phyloP scores from a whole-genome alignment of 2,888 invertebrate genomes.

The Isotomurus palustris region DNA sequence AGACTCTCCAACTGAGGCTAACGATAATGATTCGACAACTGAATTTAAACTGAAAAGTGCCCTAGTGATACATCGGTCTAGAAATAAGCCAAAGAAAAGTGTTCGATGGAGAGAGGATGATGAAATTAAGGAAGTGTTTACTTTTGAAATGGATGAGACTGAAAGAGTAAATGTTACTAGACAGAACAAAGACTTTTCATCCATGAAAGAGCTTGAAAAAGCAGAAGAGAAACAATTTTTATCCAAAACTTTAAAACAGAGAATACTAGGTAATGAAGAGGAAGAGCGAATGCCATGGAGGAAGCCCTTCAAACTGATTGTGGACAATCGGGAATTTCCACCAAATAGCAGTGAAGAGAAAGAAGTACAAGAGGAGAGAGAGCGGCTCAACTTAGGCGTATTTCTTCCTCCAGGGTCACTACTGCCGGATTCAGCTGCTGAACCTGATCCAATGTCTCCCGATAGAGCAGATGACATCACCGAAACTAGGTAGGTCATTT shows the following conservation, averaged over 20 bases:
- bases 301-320: constrained; percentile 61
- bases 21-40: constrained; percentile 36
- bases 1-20: constrained; percentile 28
- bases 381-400: constrained; percentile 75
- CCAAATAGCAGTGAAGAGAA: constrained; percentile 73
- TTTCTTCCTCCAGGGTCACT: constrained; percentile 60
- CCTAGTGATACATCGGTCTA: constrained; percentile 62
- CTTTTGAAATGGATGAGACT: constrained; percentile 91
- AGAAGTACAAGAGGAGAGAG: constrained; percentile 78
- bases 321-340: constrained; percentile 50
- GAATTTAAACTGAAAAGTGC: constrained; percentile 64
- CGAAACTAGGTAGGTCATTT: constrained; percentile 28
- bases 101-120: constrained; percentile 76
- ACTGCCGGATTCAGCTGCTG: constrained; percentile 79
- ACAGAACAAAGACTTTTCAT: constrained; percentile 63
- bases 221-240: constrained; percentile 63
- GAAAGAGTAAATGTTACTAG: constrained; percentile 93
- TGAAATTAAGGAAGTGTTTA: constrained; percentile 74
- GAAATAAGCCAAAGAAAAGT: constrained; percentile 69
- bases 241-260: neutral
- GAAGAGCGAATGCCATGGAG: constrained; percentile 75
- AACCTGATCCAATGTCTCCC: constrained; percentile 68
- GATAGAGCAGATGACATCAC: constrained; percentile 10
- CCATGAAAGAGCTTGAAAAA: constrained; percentile 86
- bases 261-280: constrained; percentile 51